Evolutionary conservation across 2,888 invertebrate genomes (phyloP), one percentile per base, ranked within the genome.

Genomic region (Rosalia funebris): DNA sequence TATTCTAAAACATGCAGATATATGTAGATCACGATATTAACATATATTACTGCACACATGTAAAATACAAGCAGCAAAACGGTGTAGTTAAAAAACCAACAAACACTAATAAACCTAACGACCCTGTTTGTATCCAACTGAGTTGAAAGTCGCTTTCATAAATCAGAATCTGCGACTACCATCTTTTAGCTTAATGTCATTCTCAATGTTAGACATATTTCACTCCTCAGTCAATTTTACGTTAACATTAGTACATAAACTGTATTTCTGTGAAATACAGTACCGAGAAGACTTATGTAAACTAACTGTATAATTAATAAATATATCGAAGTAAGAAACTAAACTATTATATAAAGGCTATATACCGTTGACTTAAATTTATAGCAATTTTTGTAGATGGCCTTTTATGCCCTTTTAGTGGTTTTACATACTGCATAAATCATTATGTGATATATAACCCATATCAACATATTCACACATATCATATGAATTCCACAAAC

Each of bases 101-200:
- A 67, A 66, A 68, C 67, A 68, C 67, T 68, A 66, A 70, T 65
- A 70, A 59, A 70, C 63, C 66, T 68, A 70, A 70, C 68, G 69
- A 70, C 66, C 68, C 66, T 68, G 66, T 68, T 70, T 57, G 68
- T 66, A 66, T 68, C 69, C 69, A 64, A 68, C 69, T 61, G 69
- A 57, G 68, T 60, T 68, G 66, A 70, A 65, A 70, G 66, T 68
- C 60, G 68, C 62, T 63, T 55, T 54, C 53, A 70, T 70, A 70
- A 70, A 70, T 70, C 69, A 62, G 60, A 45, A 45, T 59, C 57
- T 48, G 41, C 57, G 63, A 48, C 63, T 63, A 66, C 63, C 63
- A 63, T 48, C 55, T 63, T 65, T 63, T 58, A 52, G 53, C 62
- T 52, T 62, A 68, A 63, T 65, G 62, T 62, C 68, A 63, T 62